Conservation (phyloP, 2,797 vertebrate species). For the Melanotaenia nigrans region DNA sequence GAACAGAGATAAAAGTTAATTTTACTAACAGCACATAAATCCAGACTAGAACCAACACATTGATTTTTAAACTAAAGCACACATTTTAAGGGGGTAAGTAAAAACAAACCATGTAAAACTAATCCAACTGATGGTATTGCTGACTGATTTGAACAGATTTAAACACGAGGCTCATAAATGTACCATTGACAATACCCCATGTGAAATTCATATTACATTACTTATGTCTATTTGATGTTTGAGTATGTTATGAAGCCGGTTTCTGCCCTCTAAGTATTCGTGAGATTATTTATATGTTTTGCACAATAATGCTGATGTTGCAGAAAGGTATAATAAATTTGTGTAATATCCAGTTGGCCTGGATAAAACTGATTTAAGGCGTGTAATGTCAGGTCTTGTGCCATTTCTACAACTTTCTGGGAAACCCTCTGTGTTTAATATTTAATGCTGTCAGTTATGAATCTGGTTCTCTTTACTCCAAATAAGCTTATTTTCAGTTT, state of each 20-base stretch:
- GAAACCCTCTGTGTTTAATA: conserved; percentile 64
- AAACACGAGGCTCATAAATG: conserved; percentile 3
- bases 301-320: conserved; percentile 59
- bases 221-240: conserved; percentile 53
- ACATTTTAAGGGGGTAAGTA: conserved; percentile 40
- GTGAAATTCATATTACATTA: conserved; percentile 42
- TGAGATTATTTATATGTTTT: conserved; percentile 58
- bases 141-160: conserved; percentile 14
- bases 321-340: conserved; percentile 45
- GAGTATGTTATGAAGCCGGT: conserved; percentile 58
- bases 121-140: conserved; percentile 12
- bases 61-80: background rate
- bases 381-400: conserved; percentile 31
- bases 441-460: conserved; percentile 50
- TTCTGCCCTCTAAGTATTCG: conserved; percentile 58
- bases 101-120: conserved; percentile 10
- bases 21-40: conserved; percentile 12
- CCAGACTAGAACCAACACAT: conserved; percentile 1
- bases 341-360: conserved; percentile 55
- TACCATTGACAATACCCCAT: conserved; percentile 8
- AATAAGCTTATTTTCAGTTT: conserved; percentile 52
- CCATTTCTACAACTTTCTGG: conserved; percentile 56
- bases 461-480: conserved; percentile 41
- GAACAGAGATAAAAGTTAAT: background rate
- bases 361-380: conserved; percentile 66